These are phyloP conservation scores for Barnardius zonarius DNA, from an alignment of 2,113 vertebrate genomes.

Conservation along the genomic window DNA sequence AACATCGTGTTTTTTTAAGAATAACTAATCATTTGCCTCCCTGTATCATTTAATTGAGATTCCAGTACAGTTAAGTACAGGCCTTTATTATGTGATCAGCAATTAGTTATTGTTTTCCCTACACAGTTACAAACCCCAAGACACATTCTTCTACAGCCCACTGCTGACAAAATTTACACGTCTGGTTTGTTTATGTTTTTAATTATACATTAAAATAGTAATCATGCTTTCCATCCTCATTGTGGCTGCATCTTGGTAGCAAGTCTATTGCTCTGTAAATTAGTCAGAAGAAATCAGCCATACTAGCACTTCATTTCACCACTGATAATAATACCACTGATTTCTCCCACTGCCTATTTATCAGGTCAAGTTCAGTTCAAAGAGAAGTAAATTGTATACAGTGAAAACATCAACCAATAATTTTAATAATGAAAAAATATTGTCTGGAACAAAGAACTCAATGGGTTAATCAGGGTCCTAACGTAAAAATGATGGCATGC, in stretches of 20 bases:
- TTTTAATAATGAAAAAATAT: background rate
- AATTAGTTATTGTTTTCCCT: background rate
- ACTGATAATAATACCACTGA: background rate
- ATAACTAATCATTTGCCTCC: background rate
- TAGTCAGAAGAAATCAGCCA: background rate
- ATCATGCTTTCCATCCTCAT: background rate
- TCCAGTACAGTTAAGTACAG: background rate
- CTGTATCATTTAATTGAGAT: background rate
- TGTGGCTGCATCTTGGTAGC: background rate
- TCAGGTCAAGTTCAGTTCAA: background rate
- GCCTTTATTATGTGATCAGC: background rate
- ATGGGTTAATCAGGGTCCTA: background rate
- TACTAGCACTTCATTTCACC: background rate
- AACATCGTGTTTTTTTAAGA: background rate
- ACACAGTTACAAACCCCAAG: background rate
- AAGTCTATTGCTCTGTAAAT: background rate
- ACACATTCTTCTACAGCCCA: background rate
- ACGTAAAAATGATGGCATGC: background rate
- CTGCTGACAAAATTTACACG: background rate
- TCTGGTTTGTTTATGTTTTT: slow-evolving; percentile 5
- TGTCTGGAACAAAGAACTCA: background rate
- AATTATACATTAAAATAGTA: background rate
- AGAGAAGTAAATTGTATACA: background rate
- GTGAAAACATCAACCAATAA: background rate
- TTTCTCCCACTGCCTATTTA: background rate